phyloP scores from a whole-genome alignment of 2,888 invertebrate genomes.

The Hydroisotoma schaefferi region DNA sequence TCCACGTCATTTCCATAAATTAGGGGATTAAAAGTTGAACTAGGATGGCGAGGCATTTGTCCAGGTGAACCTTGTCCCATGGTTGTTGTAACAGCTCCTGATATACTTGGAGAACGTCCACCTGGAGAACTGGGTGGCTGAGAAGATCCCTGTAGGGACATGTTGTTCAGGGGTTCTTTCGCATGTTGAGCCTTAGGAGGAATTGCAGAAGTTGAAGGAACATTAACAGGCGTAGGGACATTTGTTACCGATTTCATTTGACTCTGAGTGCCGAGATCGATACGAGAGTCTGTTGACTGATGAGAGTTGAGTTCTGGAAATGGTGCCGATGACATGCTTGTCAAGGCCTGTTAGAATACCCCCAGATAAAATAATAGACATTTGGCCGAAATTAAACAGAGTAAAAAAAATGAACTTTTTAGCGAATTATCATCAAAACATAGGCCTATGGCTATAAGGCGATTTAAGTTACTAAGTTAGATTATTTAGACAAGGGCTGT shows the following conservation, averaged over 20 bases:
- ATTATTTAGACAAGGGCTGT: no score
- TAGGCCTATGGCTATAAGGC: no score
- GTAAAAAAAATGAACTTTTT: no score
- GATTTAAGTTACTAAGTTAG: no score
- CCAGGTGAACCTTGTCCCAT: constrained; percentile 7
- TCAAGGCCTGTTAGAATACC: constrained; percentile 62
- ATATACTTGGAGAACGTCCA: constrained; percentile 18
- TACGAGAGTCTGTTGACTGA: constrained; percentile 15
- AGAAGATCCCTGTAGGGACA: background rate
- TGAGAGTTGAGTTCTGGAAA: constrained; percentile 46
- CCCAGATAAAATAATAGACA: constrained; percentile 5
- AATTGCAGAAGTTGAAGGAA: constrained; percentile 20
- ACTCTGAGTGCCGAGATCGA: constrained; percentile 63
- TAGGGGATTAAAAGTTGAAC: constrained; percentile 68
- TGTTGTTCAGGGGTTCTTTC: background rate
- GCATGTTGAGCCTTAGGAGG: constrained; percentile 16
- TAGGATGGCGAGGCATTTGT: constrained; percentile 44
- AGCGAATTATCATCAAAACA: no score
- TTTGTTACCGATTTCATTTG: constrained; percentile 56
- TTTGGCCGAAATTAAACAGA: no score
- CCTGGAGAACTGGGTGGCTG: background rate
- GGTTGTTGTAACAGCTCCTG: constrained; percentile 20
- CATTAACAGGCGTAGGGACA: constrained; percentile 5
- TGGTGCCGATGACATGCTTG: constrained; percentile 67
- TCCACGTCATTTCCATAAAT: constrained; percentile 93